These are phyloP conservation scores for Reticulitermes lucifugus DNA, from an alignment of 2,888 invertebrate species.

Conservation along the genomic window DNA sequence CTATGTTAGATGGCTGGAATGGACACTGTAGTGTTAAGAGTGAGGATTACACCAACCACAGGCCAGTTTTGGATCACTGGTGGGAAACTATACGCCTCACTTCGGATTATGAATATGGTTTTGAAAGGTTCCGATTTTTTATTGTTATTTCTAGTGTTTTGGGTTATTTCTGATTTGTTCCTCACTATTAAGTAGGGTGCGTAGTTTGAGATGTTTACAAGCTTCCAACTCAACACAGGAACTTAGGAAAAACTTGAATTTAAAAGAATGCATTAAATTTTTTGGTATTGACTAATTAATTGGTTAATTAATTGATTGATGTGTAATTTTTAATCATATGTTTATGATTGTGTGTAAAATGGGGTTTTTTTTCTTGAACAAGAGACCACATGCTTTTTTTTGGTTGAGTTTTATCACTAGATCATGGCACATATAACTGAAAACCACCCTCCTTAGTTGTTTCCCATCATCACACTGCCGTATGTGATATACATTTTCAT, in stretches of 20 bases:
- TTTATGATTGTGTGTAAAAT: constrained; percentile 5
- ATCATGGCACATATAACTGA: background rate
- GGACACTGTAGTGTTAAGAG: background rate
- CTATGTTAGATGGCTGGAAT: constrained; percentile 36
- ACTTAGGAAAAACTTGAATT: background rate
- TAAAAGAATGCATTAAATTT: background rate
- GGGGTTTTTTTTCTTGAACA: background rate
- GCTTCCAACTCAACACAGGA: constrained; percentile 24
- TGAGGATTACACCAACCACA: background rate
- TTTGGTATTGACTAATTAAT: constrained; percentile 12
- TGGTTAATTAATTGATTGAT: background rate
- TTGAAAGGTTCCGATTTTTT: constrained; percentile 30
- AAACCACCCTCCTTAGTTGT: constrained; percentile 15
- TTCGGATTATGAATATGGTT: constrained; percentile 23
- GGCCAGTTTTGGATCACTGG: constrained; percentile 21
- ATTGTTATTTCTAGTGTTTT: constrained; percentile 27
- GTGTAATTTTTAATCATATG: constrained; percentile 14
- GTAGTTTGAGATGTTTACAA: background rate
- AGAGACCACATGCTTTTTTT: background rate
- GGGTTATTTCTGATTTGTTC: constrained; percentile 15
- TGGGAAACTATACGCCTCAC: constrained; percentile 10
- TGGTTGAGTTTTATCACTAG: background rate
- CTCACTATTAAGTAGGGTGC: background rate
- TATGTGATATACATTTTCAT: background rate
- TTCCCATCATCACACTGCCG: background rate